These are phyloP conservation scores for Galerucella pusilla DNA, from an alignment of 2,888 invertebrate species.

Conservation along the genomic window DNA sequence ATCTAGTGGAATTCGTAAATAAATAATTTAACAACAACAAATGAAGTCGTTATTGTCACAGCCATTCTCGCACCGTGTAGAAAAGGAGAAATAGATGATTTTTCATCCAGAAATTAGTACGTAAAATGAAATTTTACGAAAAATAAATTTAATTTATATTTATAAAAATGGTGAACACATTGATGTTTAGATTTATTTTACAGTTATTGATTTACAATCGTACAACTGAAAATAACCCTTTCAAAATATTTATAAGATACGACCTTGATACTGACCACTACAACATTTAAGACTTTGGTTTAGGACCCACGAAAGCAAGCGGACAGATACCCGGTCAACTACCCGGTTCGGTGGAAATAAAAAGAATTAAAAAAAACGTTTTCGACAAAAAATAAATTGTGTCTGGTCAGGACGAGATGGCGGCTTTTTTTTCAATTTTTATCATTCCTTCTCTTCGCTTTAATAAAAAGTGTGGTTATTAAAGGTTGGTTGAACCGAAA, in stretches of 20 bases:
- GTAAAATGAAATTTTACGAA: too few species aligned
- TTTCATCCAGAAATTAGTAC: too few species aligned
- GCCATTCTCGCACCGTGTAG: too few species aligned
- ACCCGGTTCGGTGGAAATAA: slow-evolving; percentile 53
- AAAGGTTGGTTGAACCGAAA: slow-evolving; percentile 28
- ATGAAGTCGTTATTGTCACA: not conserved
- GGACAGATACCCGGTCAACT: slow-evolving; percentile 56
- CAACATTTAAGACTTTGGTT: slow-evolving; percentile 63
- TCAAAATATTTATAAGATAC: slow-evolving; percentile 13
- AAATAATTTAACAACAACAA: too few species aligned
- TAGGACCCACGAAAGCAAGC: slow-evolving; percentile 58
- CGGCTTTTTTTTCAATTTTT: slow-evolving; percentile 30
- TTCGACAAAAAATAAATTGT: slow-evolving; percentile 58
- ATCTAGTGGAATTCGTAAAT: too few species aligned
- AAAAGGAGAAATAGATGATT: too few species aligned
- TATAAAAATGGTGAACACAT: not conserved
- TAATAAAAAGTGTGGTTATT: slow-evolving; percentile 12
- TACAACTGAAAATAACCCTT: slow-evolving; percentile 11
- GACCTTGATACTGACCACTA: slow-evolving; percentile 60
- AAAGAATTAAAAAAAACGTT: slow-evolving; percentile 51
- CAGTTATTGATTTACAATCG: not conserved
- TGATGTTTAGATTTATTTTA: not conserved
- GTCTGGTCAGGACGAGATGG: slow-evolving; percentile 62
- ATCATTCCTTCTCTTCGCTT: slow-evolving; percentile 34
- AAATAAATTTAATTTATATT: too few species aligned